These are phyloP conservation scores for Rhadinocentrus ornatus DNA, from an alignment of 2,797 vertebrate genomes.

Conservation along the genomic window DNA sequence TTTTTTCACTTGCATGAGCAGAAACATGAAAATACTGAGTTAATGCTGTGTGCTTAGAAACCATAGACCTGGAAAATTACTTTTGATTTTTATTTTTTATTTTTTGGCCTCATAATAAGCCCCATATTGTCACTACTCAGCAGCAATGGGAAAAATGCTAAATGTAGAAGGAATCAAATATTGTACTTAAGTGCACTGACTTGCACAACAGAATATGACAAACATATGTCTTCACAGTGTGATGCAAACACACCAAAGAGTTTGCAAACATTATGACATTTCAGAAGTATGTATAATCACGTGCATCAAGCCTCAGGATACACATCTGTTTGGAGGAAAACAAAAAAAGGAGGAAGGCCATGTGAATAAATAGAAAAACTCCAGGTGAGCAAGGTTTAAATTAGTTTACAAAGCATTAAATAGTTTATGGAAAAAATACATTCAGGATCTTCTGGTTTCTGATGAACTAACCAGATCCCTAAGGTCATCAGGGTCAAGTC, in stretches of 20 bases:
- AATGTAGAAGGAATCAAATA: slow-evolving; percentile 36
- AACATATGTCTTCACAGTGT: slow-evolving; percentile 7
- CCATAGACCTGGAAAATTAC: slow-evolving; percentile 45
- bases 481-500: too few species aligned
- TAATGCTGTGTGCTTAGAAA: slow-evolving; percentile 47
- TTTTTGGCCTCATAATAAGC: slow-evolving; percentile 25
- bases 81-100: slow-evolving; percentile 38
- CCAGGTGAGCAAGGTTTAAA: neutral
- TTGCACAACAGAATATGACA: slow-evolving; percentile 24
- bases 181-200: slow-evolving; percentile 8
- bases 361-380: slow-evolving; percentile 1
- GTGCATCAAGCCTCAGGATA: slow-evolving; percentile 11
- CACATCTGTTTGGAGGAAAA: slow-evolving; percentile 21
- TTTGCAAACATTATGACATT: slow-evolving; percentile 11
- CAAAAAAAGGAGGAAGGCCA: neutral
- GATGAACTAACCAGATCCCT: too few species aligned
- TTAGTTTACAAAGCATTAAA: too few species aligned
- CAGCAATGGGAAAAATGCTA: slow-evolving; percentile 16
- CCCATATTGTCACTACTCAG: slow-evolving; percentile 15
- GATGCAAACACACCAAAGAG: slow-evolving; percentile 12
- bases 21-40: slow-evolving; percentile 33
- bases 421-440: too few species aligned
- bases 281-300: neutral
- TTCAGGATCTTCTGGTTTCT: too few species aligned
- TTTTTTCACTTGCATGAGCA: slow-evolving; percentile 18